These are phyloP conservation scores for Fregetta grallaria DNA, from an alignment of 2,113 vertebrate species.

Conservation along the genomic window DNA sequence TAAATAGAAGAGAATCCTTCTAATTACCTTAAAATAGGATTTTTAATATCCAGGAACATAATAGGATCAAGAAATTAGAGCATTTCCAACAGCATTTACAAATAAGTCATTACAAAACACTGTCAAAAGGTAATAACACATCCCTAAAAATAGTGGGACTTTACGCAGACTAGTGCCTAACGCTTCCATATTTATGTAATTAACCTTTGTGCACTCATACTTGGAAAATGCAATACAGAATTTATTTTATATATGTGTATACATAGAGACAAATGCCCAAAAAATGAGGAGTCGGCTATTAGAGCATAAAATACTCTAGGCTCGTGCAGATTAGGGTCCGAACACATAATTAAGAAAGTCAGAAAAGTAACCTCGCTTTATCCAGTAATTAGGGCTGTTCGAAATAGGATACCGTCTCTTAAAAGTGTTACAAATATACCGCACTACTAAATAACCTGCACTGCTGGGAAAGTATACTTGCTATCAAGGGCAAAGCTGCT, in stretches of 20 bases:
- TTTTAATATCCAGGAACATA: slow-evolving; percentile 72
- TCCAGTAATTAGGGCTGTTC: slow-evolving; percentile 72
- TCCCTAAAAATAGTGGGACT: slow-evolving; percentile 43
- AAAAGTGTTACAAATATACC: slow-evolving; percentile 73
- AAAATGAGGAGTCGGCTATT: slow-evolving; percentile 8
- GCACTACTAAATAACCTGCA: slow-evolving; percentile 86
- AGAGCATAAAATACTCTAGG: slow-evolving; percentile 48
- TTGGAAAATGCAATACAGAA: slow-evolving; percentile 40
- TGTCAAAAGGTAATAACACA: slow-evolving; percentile 47
- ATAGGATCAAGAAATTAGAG: slow-evolving; percentile 64
- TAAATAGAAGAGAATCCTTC: slow-evolving; percentile 60
- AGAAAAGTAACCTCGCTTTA: slow-evolving; percentile 75
- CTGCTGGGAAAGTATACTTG: slow-evolving; percentile 80
- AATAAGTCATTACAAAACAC: slow-evolving; percentile 70
- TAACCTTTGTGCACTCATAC: slow-evolving; percentile 37
- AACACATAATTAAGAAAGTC: slow-evolving; percentile 72
- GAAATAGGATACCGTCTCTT: slow-evolving; percentile 75
- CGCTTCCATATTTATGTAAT: slow-evolving; percentile 41
- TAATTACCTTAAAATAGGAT: slow-evolving; percentile 74
- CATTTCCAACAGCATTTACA: slow-evolving; percentile 65
- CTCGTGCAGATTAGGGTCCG: slow-evolving; percentile 68
- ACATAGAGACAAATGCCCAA: neutral
- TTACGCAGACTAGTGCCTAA: neutral
- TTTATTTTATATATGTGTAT: slow-evolving; percentile 50
- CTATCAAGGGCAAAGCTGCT: slow-evolving; percentile 95